These are phyloP conservation scores for Hofmannophila pseudospretella DNA, from an alignment of 2,888 invertebrate genomes.

Conservation along the genomic window DNA sequence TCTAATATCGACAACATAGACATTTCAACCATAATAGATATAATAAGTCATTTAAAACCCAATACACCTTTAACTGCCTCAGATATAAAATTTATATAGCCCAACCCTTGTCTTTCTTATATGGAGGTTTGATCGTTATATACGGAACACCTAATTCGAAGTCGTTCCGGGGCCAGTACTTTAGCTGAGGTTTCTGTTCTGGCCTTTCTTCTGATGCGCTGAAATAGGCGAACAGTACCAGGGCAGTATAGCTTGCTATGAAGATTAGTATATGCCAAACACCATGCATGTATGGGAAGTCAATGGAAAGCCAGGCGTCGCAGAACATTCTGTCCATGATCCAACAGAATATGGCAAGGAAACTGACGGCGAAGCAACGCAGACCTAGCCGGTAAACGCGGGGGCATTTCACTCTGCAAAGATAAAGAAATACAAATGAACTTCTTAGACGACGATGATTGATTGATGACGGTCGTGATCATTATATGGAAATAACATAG, in stretches of 20 bases:
- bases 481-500: no score
- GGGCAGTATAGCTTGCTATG: constrained; percentile 85
- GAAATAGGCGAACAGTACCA: constrained; percentile 88
- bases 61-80: no score
- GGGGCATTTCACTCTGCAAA: constrained; percentile 76
- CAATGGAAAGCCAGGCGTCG: constrained; percentile 85
- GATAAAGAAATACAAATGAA: not conserved
- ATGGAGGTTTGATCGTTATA: constrained; percentile 80
- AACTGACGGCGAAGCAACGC: constrained; percentile 82
- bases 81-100: constrained; percentile 67
- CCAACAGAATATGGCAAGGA: constrained; percentile 87
- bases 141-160: constrained; percentile 89
- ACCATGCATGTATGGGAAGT: constrained; percentile 90
- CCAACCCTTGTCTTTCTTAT: constrained; percentile 63
- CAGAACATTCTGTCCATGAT: constrained; percentile 87
- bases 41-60: no score
- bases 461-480: no score
- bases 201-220: constrained; percentile 85
- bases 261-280: constrained; percentile 91
- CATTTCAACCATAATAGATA: no score
- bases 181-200: constrained; percentile 82
- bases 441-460: no score
- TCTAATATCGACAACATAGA: no score
- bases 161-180: constrained; percentile 87
- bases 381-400: constrained; percentile 85